Evolutionary conservation across 2,888 invertebrate species (phyloP), one percentile per base, ranked within the genome.

Genomic region (Melolontha melolontha): DNA sequence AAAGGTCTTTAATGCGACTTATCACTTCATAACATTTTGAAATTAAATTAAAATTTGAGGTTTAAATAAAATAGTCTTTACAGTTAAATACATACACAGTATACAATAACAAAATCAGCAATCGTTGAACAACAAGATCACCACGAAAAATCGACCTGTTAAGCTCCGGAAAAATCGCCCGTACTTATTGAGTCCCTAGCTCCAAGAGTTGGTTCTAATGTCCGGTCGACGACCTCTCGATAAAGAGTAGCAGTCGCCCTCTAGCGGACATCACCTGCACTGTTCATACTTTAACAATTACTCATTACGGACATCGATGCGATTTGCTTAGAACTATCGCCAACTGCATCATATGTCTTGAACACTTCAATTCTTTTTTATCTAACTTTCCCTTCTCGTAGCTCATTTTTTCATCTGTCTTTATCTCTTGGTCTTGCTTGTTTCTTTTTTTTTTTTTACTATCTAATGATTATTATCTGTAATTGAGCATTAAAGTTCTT

Each of bases 211-310:
- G 14, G 44, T 22, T 42, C 42, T 27, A 63, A 67, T 71, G 71
- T 72, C 71, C 72, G 73, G 73, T 73, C 72, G 68, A 72, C 71
- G 73, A 66, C 73, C 72, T 72, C 64, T 62, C 47, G 66, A 59
- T 67, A 70, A 34, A 6, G 64, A 62, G 63, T 68, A 67, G 64
- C 73, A 14, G 22, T 55, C 55, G 55, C 59, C 44, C 70, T 69
- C 73, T 73, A 64, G 72, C 70, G 71, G 72, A 67, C 69, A 73
- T 73, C 73, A 72, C 73, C 72, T 73, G 72, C 73, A 73, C 70
- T 69, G 29, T 55, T 67, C 70, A 55, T 14, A 55, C 59, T 67
- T 66, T 63, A 72, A 71, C 71, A 72, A 73, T 73, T 73, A 71
- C 69, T 71, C 71, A 73, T 73, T 73, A 67, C 64, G 67, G 64